Evolutionary conservation across 2,113 vertebrate genomes (phyloP), one percentile per base, ranked within the genome.

Genomic region (Petrocephalus zakoni): DNA sequence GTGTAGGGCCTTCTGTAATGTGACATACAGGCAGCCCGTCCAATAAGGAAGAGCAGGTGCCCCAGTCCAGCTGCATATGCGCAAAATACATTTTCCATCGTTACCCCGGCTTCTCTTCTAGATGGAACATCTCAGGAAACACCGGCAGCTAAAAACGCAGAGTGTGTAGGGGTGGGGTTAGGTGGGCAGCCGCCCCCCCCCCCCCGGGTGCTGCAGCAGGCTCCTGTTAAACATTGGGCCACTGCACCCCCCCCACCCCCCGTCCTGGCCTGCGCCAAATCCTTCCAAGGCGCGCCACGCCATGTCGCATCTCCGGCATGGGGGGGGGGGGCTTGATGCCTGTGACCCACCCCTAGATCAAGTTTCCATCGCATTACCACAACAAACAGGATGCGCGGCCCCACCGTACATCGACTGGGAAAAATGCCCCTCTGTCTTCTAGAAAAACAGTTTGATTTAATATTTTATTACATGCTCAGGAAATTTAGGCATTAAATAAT

Each of bases 301-400:
- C 5, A 34, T 72, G 61, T 68, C 42, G 21, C 86, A 87, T 87
- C 86, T 42, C 55, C 17, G 3, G 19, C 55, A 37, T 2, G 84
- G 51, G n/a, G 55, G 49, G 51, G 6, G 53, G 55, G 37, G 51
- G 51, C 13, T 53, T 13, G n/a, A 85, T 53, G 49, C 11, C 49
- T 21, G n/a, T 37, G 55, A 46, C 10, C 42, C 85, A 37, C 17
- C 53, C 85, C 37, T 6, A 21, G 53, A 87, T 87, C 86, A 19
- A 47, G 56, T 61, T 46, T 87, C 86, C 55, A 61, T 42, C 34
- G 86, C 55, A 61, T 64, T 87, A 64, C 86, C 37, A 55, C 56
- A 52, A 21, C 85, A 86, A 55, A 86, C 51, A 55, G 85, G 34
- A 86, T 55, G 85, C 52, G 0, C 52, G 22, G 34, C 21, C 56